Evolutionary conservation across 2,888 invertebrate genomes (phyloP).

Genomic region (Neocrepidodera transversa): DNA sequence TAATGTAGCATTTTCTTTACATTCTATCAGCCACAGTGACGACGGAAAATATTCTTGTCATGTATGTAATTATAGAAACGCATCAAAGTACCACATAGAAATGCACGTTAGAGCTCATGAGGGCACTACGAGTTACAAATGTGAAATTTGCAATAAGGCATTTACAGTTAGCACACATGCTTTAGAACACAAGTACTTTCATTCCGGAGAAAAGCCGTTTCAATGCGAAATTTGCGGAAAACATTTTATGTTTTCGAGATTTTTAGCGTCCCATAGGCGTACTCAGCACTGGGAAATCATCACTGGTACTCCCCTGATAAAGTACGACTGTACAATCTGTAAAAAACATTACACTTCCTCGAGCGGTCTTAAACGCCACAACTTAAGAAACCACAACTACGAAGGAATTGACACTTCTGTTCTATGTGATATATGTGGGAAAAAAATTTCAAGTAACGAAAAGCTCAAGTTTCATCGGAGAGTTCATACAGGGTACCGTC

Average conservation of each 20-base stretch:
- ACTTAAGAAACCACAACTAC: conserved; percentile 53
- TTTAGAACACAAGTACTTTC: conserved; percentile 58
- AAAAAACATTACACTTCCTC: conserved; percentile 54
- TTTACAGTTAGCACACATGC: conserved; percentile 63
- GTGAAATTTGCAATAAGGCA: conserved; percentile 60
- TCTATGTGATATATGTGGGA: conserved; percentile 58
- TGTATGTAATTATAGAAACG: conserved; percentile 50
- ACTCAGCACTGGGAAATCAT: conserved; percentile 61
- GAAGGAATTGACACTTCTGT: conserved; percentile 61
- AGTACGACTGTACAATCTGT: conserved; percentile 55
- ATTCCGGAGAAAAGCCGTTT: conserved; percentile 63
- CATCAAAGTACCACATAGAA: conserved; percentile 52
- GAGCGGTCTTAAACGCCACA: conserved; percentile 50
- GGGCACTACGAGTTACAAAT: conserved; percentile 59
- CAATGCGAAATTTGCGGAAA: conserved; percentile 64
- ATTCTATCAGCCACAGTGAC: conserved; percentile 50
- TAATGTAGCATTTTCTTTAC: conserved; percentile 51
- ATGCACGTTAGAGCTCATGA: conserved; percentile 60
- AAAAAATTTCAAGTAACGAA: conserved; percentile 55
- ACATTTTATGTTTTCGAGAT: conserved; percentile 63
- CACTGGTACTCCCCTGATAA: conserved; percentile 56
- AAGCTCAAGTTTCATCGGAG: conserved; percentile 56
- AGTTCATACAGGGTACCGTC: conserved; percentile 61
- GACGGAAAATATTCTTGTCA: conserved; percentile 52
- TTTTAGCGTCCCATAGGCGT: conserved; percentile 62